phyloP scores from a whole-genome alignment of 2,797 vertebrate genomes.

The Etheostoma nigrum region DNA sequence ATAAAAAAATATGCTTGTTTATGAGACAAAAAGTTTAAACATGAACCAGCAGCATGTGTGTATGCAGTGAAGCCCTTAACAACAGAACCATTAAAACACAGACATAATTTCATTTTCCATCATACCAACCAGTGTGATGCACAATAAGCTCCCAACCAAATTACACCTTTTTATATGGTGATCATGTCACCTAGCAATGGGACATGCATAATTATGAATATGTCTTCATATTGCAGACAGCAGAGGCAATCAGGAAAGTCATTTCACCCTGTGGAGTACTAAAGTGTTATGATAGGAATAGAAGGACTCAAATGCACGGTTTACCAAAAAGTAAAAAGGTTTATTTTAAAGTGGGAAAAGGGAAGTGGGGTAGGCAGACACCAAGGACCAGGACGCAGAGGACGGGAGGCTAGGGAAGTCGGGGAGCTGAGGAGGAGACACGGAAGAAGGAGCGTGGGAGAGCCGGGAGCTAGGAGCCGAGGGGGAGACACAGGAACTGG shows the following conservation, averaged over 20 bases:
- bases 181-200: background rate
- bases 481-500: too few relatives aligned
- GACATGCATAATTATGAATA: background rate
- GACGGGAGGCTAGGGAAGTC: too few relatives aligned
- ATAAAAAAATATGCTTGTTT: background rate
- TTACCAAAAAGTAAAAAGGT: too few relatives aligned
- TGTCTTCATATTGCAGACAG: background rate
- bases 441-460: too few relatives aligned
- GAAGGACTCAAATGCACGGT: too few relatives aligned
- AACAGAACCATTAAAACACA: constrained; percentile 10
- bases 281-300: too few relatives aligned
- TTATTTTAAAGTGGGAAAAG: too few relatives aligned
- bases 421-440: too few relatives aligned
- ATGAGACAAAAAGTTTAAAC: background rate
- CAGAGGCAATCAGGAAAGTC: too few relatives aligned
- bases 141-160: background rate
- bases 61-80: background rate
- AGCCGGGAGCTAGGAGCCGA: too few relatives aligned
- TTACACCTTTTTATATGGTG: background rate
- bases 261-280: background rate
- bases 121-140: background rate
- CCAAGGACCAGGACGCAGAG: too few relatives aligned
- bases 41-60: background rate
- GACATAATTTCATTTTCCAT: background rate
- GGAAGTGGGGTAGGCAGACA: too few relatives aligned